These are phyloP conservation scores for Penaeus chinensis DNA, from an alignment of 1,140 invertebrate species.

Conservation along the genomic window DNA sequence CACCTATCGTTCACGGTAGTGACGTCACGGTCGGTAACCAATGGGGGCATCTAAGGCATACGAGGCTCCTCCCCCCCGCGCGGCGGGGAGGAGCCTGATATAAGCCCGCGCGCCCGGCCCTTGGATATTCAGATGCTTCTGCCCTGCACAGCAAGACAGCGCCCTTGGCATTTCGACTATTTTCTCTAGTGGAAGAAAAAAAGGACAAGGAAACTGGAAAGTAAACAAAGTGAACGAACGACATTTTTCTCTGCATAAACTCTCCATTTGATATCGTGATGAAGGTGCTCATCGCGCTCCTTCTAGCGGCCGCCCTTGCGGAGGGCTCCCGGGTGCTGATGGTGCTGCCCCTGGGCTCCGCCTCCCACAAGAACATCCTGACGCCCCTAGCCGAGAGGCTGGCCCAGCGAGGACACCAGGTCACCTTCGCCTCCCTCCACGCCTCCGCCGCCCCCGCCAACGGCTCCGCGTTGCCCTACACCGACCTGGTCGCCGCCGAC, in stretches of 20 bases:
- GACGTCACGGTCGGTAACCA: too few species aligned
- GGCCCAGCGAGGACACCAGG: constrained; percentile 73
- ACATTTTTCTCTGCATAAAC: neutral
- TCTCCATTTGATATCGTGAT: constrained; percentile 3
- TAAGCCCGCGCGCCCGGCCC: too few species aligned
- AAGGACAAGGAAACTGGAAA: too few species aligned
- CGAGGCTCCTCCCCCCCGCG: too few species aligned
- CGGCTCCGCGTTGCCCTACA: constrained; percentile 59
- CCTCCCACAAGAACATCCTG: constrained; percentile 72
- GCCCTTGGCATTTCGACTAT: too few species aligned
- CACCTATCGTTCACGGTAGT: too few species aligned
- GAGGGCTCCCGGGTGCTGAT: constrained; percentile 57
- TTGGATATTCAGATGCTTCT: too few species aligned
- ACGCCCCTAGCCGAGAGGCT: constrained; percentile 70
- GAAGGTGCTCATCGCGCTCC: neutral
- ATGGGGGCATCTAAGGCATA: too few species aligned
- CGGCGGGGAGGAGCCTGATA: too few species aligned
- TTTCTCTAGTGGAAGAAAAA: too few species aligned
- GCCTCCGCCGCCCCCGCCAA: constrained; percentile 65
- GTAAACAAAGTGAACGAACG: too few species aligned
- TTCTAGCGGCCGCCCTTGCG: constrained; percentile 19
- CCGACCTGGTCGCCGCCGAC: constrained; percentile 59
- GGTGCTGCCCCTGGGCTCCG: constrained; percentile 58
- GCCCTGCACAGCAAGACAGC: too few species aligned
- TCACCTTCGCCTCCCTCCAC: constrained; percentile 72